Evolutionary conservation across 2,113 vertebrate genomes (phyloP).

Genomic region (Phalacrocorax carbo): DNA sequence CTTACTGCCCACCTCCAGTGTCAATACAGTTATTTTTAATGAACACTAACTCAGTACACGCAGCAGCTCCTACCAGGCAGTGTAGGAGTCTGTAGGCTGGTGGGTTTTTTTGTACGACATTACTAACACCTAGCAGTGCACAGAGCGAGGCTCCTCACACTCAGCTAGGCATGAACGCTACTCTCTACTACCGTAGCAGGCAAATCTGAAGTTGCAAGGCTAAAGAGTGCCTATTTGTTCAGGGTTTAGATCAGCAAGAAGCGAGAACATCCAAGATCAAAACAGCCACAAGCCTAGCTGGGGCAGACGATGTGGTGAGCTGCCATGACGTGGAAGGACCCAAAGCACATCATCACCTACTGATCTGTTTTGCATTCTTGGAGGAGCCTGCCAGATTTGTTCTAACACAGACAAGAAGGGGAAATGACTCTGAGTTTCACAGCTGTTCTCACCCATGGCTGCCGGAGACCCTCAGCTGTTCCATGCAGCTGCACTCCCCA

Average conservation of each 20-base stretch:
- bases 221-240: neutral
- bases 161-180: neutral
- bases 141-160: neutral
- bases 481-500: neutral
- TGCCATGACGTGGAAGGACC: neutral
- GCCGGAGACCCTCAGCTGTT: neutral
- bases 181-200: neutral
- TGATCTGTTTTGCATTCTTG: neutral
- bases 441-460: neutral
- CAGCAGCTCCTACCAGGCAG: neutral
- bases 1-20: neutral
- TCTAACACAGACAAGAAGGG: neutral
- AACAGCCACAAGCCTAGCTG: conserved; percentile 7
- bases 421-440: neutral
- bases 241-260: neutral
- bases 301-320: neutral
- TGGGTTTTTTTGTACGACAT: neutral
- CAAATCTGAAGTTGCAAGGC: neutral
- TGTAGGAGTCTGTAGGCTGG: neutral
- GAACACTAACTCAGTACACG: neutral
- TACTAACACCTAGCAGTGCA: neutral
- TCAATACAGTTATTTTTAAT: neutral
- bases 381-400: neutral
- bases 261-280: conserved; percentile 5
- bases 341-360: neutral